Evolutionary conservation across 2,797 vertebrate species (phyloP).

Genomic region (Pelodytes ibericus): DNA sequence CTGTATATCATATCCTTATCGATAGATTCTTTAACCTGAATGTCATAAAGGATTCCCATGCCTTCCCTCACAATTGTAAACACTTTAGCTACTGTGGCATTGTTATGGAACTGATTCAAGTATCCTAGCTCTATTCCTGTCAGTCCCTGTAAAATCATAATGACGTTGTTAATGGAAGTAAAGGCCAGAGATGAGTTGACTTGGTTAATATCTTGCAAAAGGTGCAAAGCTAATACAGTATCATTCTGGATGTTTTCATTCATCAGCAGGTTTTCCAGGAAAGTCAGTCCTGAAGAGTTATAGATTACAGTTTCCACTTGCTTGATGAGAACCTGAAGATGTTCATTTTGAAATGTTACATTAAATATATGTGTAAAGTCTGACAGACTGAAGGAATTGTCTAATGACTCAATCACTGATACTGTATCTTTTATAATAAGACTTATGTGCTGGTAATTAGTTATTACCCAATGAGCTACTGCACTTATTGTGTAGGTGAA

Average conservation of each 20-base stretch:
- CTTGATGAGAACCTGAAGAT: background rate
- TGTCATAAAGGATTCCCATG: conserved; percentile 55
- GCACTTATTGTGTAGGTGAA: background rate
- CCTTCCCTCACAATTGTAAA: conserved; percentile 60
- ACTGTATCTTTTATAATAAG: conserved; percentile 8
- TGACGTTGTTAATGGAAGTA: conserved; percentile 11
- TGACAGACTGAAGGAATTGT: conserved; percentile 2
- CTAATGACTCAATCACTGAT: background rate
- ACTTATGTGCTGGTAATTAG: conserved; percentile 21
- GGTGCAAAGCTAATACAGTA: background rate
- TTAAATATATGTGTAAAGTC: conserved; percentile 5
- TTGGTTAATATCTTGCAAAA: conserved; percentile 9
- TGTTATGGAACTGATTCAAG: conserved; percentile 50
- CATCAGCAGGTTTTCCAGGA: background rate
- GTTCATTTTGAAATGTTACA: background rate
- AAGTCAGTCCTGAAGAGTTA: conserved; percentile 6
- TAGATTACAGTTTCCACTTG: background rate
- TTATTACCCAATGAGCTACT: conserved; percentile 18
- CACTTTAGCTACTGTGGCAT: conserved; percentile 48
- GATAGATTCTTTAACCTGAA: conserved; percentile 32
- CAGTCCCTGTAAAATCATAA: conserved; percentile 1
- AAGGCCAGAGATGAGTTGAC: conserved; percentile 1
- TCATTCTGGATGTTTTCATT: conserved; percentile 22
- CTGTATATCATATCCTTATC: conserved; percentile 53
- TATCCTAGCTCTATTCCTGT: background rate